Base-by-base conservation (phyloP, 2,113 vertebrate genomes). In the Thinocorus orbignyianus region DNA sequence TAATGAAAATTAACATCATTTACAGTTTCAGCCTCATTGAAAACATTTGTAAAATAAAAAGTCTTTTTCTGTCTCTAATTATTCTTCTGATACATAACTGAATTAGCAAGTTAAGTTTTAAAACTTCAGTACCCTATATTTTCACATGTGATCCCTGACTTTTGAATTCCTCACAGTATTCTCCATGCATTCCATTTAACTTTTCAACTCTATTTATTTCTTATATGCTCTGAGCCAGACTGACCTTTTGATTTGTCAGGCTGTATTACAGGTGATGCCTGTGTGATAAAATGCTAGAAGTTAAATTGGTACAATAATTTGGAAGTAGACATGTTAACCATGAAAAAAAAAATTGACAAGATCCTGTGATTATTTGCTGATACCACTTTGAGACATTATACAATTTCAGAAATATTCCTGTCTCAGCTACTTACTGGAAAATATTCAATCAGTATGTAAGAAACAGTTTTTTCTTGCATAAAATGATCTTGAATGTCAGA, bases 171-270 rank as follows among this genome's bases (percentile, higher is more conserved):
- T 81, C 13, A 11, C 60, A 17, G 33, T 51, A 52, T 17, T 54
- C 25, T 81, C 13, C 16, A 37, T 49, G 42, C 25, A 76, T 81
- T 86, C 51, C 8, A 18, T 90, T 88, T 84, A 69, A 30, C 48
- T 92, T 93, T 93, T 78, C 54, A 44, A 16, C 80, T 92, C 35
- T 92, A 17, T 94, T 80, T 92, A 85, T 76, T 95, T 77, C 30
- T 70, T 77, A 54, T 66, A 7, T 70, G 35, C 71, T 44, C 46
- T 86, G 31, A 90, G 44, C 20, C 46, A 94, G n/a, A 41, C n/a
- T 86, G 84, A 86, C 81, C 88, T 96, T 96, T 93, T 84, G 85
- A 46, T 95, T 95, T 95, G 90, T 93, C 93, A 87, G 70, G 17
- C 42, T 93, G 25, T 64, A 64, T 96, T 95, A 73, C 37, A 79